Conservation (phyloP, 2,888 invertebrate genomes). For the Cordilura impudica region DNA sequence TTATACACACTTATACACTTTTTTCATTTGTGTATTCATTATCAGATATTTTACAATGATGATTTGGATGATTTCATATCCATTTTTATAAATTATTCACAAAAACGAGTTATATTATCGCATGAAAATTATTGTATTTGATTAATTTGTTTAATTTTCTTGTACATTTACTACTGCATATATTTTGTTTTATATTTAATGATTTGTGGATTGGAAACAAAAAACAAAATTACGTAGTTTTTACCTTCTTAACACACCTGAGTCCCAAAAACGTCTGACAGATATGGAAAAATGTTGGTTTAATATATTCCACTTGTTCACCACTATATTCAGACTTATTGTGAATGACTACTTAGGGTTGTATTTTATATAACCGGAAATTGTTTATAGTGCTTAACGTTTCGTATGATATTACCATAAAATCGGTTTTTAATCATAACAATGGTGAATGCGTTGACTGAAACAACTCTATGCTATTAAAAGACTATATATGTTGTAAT, state of each 20-base stretch:
- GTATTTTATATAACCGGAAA: conserved; percentile 19
- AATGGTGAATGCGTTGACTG: too few species aligned
- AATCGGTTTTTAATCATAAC: too few species aligned
- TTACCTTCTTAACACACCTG: conserved; percentile 69
- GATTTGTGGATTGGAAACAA: conserved; percentile 47
- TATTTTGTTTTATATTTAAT: conserved; percentile 42
- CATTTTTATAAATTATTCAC: conserved; percentile 37
- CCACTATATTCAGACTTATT: conserved; percentile 5
- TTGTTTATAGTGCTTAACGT: too few species aligned
- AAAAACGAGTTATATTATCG: conserved; percentile 62
- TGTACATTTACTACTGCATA: conserved; percentile 52
- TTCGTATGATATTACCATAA: too few species aligned
- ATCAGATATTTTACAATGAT: conserved; percentile 35
- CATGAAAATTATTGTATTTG: conserved; percentile 22
- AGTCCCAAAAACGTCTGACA: conserved; percentile 67
- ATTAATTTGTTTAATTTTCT: conserved; percentile 53
- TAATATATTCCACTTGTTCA: conserved; percentile 7
- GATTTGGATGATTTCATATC: conserved; percentile 55
- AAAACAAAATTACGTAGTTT: conserved; percentile 42
- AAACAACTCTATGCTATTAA: too few species aligned
- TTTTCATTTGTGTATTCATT: conserved; percentile 42
- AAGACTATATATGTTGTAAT: too few species aligned
- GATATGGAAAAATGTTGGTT: conserved; percentile 39
- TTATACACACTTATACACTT: conserved; percentile 48
- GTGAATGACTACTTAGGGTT: conserved; percentile 43